Evolutionary conservation across 2,888 invertebrate genomes (phyloP), one percentile per base, ranked within the genome.

Genomic region (Ypsolopha sequella): DNA sequence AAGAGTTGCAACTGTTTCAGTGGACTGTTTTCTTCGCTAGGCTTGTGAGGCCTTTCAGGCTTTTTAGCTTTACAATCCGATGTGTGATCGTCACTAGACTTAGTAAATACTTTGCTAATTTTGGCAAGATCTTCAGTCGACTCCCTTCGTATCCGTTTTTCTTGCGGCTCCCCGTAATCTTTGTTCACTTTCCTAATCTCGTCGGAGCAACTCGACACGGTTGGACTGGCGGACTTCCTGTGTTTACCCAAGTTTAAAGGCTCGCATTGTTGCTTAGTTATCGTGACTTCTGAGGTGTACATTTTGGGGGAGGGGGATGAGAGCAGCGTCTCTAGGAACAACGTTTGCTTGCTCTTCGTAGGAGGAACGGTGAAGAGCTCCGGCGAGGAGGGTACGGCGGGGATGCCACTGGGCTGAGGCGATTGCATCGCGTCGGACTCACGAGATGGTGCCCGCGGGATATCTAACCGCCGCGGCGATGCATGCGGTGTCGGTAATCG

Each of bases 371-470:
- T 87, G 53, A 89, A 88, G 63, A 90, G 86, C 72, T 92, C 92
- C 11, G 92, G 92, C 7, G 92, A 92, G 24, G 90, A 90, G 41
- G 91, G 91, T 44, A 92, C 88, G 39, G 91, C 91, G 34, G 92
- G 91, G 52, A 92, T 89, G 14, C 91, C 92, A 59, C 91, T 92
- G 3, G 92, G 91, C 61, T 91, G 91, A 3, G 93, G 92, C 6
- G 93, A 92, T 68, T 92, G 92, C 66, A 92, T 89, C 38, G 92
- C 89, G 68, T 92, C 92, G 1, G 92, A 92, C 61, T 90, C 91
- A 55, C 91, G 87, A 1, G 92, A 92, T 6, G 90, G 89, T 7
- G 92, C 91, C 53, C 92, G 79, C 46, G 87, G 86, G 59, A 82
- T 73, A 10, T 86, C 86, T 58, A 80, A 79, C 58, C 87, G 73